Percentiles rank a stretch among this genome's conserved stretches.
These are phyloP conservation scores for Drosophila lutescens DNA, from an alignment of 2,888 invertebrate species.

Conservation along the genomic window DNA sequence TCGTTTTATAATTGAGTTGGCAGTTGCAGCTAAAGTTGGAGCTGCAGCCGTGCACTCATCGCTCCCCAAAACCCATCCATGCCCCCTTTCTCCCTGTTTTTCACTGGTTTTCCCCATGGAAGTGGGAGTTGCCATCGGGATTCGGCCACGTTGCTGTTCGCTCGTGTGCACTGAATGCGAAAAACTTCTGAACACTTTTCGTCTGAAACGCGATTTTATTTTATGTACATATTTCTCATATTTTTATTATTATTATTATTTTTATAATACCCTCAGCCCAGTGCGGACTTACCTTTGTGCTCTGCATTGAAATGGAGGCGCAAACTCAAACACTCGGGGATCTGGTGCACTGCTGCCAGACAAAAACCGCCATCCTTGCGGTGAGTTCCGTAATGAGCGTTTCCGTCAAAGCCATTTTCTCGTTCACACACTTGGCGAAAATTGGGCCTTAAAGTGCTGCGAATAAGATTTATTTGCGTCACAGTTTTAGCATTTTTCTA, in stretches of 20 bases:
- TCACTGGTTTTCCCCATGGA: not conserved
- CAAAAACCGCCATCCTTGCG: constrained; percentile 48
- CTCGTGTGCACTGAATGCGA: constrained; percentile 75
- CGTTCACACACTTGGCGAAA: constrained; percentile 29
- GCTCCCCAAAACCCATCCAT: constrained; percentile 5
- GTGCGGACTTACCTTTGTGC: constrained; percentile 56
- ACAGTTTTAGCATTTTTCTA: not conserved
- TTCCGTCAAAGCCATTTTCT: constrained; percentile 35
- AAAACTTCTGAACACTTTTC: constrained; percentile 61
- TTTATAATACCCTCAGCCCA: constrained; percentile 14
- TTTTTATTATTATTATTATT: constrained; percentile 44
- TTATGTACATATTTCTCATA: constrained; percentile 33
- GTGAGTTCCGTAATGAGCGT: constrained; percentile 44
- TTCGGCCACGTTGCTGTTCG: constrained; percentile 47
- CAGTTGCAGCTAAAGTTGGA: constrained; percentile 39
- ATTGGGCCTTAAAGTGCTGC: not conserved
- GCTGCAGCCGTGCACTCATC: constrained; percentile 32
- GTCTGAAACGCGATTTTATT: constrained; percentile 68
- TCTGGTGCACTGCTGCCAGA: constrained; percentile 44
- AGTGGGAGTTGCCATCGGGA: constrained; percentile 21
- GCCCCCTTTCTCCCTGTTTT: not conserved
- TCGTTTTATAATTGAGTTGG: constrained; percentile 76
- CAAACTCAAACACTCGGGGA: constrained; percentile 42
- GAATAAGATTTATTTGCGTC: not conserved
- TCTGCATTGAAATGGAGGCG: constrained; percentile 51